Conservation (phyloP, 2,797 vertebrate species). For the Meriones psammophilus region DNA sequence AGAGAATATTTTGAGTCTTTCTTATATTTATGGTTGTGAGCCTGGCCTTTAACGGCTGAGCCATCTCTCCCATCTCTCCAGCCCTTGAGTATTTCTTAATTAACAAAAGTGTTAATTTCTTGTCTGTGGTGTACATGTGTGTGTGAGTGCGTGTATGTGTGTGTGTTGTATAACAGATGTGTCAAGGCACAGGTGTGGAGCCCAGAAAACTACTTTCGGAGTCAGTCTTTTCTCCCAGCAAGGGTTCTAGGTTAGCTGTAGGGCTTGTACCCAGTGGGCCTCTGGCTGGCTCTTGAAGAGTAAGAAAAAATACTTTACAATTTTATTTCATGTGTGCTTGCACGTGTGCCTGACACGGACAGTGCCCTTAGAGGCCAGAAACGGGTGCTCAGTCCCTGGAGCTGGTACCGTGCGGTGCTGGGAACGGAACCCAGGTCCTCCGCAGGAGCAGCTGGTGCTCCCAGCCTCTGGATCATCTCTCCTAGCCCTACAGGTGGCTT, state of each 20-base stretch:
- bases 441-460: neutral
- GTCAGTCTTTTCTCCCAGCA: neutral
- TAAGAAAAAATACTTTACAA: neutral
- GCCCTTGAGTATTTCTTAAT: neutral
- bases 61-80: no score
- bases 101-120: neutral
- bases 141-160: neutral
- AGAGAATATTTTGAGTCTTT: constrained; percentile 33
- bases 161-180: neutral
- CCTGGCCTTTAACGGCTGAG: no score
- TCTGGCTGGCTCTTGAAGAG: neutral
- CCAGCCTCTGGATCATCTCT: neutral
- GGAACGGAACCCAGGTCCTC: neutral
- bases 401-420: neutral
- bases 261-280: neutral
- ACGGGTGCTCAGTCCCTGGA: neutral
- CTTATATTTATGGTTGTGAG: neutral
- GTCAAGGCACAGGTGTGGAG: neutral
- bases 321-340: neutral
- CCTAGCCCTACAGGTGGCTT: neutral
- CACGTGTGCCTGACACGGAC: no score
- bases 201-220: neutral
- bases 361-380: neutral
- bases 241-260: neutral
- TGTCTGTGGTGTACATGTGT: neutral